Percentiles rank a stretch among this genome's conserved stretches.
Evolutionary conservation across 53 echinoderm and acorn worm species (phyloP).

Genomic region (Pentamera pediparva): DNA sequence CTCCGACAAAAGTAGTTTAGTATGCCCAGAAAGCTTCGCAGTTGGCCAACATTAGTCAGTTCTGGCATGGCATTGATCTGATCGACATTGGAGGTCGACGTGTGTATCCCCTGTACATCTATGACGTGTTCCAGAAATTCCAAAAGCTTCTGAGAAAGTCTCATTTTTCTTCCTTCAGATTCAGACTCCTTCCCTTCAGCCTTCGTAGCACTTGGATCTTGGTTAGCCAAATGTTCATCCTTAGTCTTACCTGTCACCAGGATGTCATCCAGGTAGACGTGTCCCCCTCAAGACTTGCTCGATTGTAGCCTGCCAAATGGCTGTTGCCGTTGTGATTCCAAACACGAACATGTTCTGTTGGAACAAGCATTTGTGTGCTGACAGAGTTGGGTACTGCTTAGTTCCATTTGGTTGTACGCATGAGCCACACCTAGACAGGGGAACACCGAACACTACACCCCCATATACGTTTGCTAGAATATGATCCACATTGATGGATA

Average conservation of each 20-base stretch:
- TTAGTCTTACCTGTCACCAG: slow-evolving; percentile 35
- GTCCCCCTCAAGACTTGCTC: slow-evolving; percentile 41
- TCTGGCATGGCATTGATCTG: slow-evolving; percentile 27
- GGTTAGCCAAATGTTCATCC: slow-evolving; percentile 16
- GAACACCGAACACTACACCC: slow-evolving; percentile 32
- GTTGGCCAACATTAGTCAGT: slow-evolving; percentile 28
- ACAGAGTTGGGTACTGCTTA: slow-evolving; percentile 19
- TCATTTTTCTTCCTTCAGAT: slow-evolving; percentile 37
- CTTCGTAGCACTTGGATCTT: slow-evolving; percentile 29
- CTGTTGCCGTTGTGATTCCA: slow-evolving; percentile 49
- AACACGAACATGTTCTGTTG: slow-evolving; percentile 39
- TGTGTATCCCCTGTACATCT: slow-evolving; percentile 41
- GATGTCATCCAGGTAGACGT: slow-evolving; percentile 53
- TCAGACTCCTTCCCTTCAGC: slow-evolving; percentile 13
- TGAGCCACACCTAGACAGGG: slow-evolving; percentile 42
- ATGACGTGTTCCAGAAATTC: slow-evolving; percentile 39
- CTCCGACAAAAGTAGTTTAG: slow-evolving; percentile 45
- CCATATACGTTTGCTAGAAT: slow-evolving; percentile 47
- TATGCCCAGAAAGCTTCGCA: slow-evolving; percentile 27
- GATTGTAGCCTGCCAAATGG: slow-evolving; percentile 51
- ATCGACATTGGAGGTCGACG: slow-evolving; percentile 27
- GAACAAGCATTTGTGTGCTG: slow-evolving; percentile 45
- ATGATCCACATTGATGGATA: slow-evolving; percentile 57
- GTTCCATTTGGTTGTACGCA: slow-evolving; percentile 53
- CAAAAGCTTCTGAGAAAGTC: slow-evolving; percentile 34